Evolutionary conservation across 1,140 invertebrate species (phyloP).

Genomic region (Teleopsis dalmanni): DNA sequence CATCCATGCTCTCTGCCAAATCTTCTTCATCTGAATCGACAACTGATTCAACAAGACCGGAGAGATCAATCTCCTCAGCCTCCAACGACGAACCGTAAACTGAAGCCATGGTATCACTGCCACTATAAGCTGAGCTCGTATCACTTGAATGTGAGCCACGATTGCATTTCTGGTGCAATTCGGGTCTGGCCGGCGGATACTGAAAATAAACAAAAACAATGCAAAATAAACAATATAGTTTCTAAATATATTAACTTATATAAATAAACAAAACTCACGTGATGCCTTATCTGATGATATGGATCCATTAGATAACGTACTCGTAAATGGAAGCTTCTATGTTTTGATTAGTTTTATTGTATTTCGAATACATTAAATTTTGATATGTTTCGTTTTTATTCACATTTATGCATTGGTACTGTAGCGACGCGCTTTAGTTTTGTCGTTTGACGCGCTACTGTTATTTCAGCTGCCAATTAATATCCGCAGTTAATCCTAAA

Average conservation of each 20-base stretch:
- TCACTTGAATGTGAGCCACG: constrained; percentile 84
- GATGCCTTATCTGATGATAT: constrained; percentile 42
- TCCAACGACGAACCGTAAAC: constrained; percentile 77
- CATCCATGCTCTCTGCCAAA: constrained; percentile 84
- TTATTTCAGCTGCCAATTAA: no score
- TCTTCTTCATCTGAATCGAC: constrained; percentile 95
- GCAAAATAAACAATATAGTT: neutral
- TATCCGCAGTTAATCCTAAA: no score
- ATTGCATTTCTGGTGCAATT: constrained; percentile 73
- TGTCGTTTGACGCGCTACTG: no score
- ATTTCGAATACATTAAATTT: no score
- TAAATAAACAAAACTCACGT: constrained; percentile 22
- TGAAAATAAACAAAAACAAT: neutral
- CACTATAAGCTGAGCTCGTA: constrained; percentile 90
- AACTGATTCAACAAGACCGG: constrained; percentile 86
- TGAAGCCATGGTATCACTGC: constrained; percentile 92
- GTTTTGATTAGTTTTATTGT: no score
- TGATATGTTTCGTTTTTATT: no score
- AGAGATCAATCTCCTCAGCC: constrained; percentile 84
- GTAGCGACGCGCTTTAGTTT: no score
- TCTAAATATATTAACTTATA: neutral
- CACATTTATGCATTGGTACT: no score
- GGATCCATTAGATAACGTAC: constrained; percentile 30
- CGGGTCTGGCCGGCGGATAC: constrained; percentile 28
- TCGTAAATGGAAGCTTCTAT: no score